Evolutionary conservation across 2,113 vertebrate genomes (phyloP).

Genomic region (Cnemophilus loriae): DNA sequence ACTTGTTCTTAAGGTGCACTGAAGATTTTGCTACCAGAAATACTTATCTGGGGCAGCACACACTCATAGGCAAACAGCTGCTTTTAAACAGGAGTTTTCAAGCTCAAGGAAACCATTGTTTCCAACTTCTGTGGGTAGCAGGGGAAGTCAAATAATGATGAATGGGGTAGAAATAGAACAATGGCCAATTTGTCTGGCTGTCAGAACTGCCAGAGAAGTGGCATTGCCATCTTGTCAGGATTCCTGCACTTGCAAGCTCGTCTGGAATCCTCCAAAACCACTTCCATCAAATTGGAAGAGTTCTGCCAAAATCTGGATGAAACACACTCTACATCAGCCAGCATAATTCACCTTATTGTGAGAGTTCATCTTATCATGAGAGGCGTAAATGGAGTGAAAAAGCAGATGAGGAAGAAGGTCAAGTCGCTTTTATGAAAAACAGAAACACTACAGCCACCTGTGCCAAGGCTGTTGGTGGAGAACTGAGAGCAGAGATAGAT

Average conservation of each 20-base stretch:
- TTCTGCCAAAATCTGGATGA: not conserved
- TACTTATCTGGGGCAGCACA: not conserved
- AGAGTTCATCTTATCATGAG: not conserved
- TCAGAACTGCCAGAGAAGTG: not conserved
- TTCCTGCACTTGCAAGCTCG: not conserved
- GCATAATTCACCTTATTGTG: not conserved
- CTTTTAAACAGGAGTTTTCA: not conserved
- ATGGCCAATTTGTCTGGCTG: not conserved
- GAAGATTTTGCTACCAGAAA: not conserved
- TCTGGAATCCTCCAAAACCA: not conserved
- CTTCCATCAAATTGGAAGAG: not conserved
- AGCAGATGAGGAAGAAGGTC: not conserved
- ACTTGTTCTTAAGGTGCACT: not conserved
- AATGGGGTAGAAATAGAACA: conserved; percentile 23
- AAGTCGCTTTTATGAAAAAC: not conserved
- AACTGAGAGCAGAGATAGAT: not conserved
- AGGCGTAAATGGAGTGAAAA: not conserved
- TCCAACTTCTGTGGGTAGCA: not conserved
- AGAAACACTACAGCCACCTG: not conserved
- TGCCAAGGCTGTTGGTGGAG: not conserved
- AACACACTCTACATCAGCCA: not conserved
- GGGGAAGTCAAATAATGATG: not conserved
- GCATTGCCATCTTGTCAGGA: not conserved
- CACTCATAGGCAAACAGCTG: not conserved
- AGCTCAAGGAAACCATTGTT: conserved; percentile 15